A percentile compares a stretch with the other conserved stretches of the same genome.
These are phyloP conservation scores for Terebella lapidaria DNA, from an alignment of 2,888 invertebrate species.

Conservation along the genomic window DNA sequence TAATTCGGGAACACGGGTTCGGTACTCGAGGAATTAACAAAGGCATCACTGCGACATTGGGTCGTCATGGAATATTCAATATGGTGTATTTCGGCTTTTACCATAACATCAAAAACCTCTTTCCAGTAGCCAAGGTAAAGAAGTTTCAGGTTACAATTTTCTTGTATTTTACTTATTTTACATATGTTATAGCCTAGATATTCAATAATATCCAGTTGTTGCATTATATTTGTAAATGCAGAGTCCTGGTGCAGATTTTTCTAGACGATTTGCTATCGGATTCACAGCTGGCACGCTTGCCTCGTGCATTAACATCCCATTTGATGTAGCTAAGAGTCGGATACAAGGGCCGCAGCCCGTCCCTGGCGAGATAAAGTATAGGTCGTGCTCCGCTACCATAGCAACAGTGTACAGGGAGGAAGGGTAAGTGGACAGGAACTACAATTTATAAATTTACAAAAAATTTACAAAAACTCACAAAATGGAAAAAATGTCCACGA, in stretches of 20 bases:
- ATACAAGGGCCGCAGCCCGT: slow-evolving; percentile 88
- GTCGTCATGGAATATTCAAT: slow-evolving; percentile 85
- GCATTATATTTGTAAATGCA: too few relatives aligned
- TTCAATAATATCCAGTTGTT: neutral
- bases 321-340: slow-evolving; percentile 91
- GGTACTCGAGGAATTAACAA: slow-evolving; percentile 78
- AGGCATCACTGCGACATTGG: slow-evolving; percentile 82
- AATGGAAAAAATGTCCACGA: too few relatives aligned
- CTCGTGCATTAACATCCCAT: slow-evolving; percentile 86
- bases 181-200: neutral
- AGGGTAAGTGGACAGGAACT: slow-evolving; percentile 72
- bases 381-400: slow-evolving; percentile 70
- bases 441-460: too few relatives aligned
- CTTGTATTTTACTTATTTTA: neutral
- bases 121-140: slow-evolving; percentile 48
- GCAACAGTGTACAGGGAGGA: slow-evolving; percentile 75
- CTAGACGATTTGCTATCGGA: slow-evolving; percentile 66
- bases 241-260: slow-evolving; percentile 31
- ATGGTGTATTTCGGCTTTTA: slow-evolving; percentile 94
- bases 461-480: too few relatives aligned
- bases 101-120: slow-evolving; percentile 75
- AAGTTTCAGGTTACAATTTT: too few relatives aligned
- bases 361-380: slow-evolving; percentile 71
- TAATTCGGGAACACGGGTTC: slow-evolving; percentile 71
- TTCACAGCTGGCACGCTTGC: slow-evolving; percentile 82